Evolutionary conservation across 2,888 invertebrate genomes (phyloP).

Genomic region (Amblyteles armatorius): DNA sequence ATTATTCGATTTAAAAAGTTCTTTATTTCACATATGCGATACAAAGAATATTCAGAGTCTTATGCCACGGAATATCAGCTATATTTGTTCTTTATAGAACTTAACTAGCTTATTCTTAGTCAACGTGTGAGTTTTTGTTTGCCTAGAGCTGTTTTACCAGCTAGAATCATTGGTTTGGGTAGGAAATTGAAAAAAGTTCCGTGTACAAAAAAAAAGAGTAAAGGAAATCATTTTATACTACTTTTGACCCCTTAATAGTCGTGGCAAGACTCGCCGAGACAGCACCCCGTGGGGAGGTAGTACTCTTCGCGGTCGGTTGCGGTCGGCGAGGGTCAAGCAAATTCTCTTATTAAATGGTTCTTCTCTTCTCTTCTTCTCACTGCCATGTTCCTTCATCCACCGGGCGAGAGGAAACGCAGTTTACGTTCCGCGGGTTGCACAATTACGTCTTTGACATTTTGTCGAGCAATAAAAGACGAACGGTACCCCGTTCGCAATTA

Average conservation of each 20-base stretch:
- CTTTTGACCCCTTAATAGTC: constrained; percentile 7
- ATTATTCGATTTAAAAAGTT: too few species aligned
- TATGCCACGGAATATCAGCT: too few species aligned
- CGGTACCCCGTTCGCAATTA: background rate
- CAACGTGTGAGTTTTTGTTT: too few species aligned
- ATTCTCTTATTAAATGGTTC: constrained; percentile 43
- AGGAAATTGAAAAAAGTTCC: too few species aligned
- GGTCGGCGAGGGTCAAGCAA: constrained; percentile 42
- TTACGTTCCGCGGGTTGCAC: background rate
- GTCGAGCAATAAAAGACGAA: constrained; percentile 8
- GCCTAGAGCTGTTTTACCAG: too few species aligned
- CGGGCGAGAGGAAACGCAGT: background rate
- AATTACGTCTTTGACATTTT: constrained; percentile 29
- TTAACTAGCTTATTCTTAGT: too few species aligned
- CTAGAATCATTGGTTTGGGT: too few species aligned
- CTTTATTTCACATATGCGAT: too few species aligned
- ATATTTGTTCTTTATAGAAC: too few species aligned
- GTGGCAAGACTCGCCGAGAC: background rate
- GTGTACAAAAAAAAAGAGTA: too few species aligned
- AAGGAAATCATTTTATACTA: background rate
- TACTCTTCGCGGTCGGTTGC: constrained; percentile 33
- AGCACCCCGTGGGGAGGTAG: constrained; percentile 1
- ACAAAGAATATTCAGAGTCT: too few species aligned
- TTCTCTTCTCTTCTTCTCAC: constrained; percentile 24
- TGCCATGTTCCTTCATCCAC: background rate